Conservation (phyloP, 30 jellyfish, hydroid and myxozoan species). For the Catostylus mosaicus region DNA sequence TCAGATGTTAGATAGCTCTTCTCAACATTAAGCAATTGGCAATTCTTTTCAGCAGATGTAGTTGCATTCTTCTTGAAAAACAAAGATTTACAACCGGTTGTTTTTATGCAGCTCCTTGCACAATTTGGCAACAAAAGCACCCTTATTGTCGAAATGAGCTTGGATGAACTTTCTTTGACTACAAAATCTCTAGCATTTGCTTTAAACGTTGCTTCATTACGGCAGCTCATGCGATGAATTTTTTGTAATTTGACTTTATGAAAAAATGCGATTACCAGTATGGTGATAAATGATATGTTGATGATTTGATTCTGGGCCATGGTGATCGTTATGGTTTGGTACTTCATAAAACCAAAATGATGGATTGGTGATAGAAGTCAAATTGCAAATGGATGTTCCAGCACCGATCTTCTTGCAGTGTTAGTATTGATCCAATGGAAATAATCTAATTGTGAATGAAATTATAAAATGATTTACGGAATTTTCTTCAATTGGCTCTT, state of each 20-base stretch:
- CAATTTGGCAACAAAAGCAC: background rate
- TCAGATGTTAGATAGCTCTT: background rate
- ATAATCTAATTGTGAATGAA: no score
- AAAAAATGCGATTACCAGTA: background rate
- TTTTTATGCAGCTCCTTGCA: constrained; percentile 6
- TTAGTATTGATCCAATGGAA: no score
- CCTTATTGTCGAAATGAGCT: background rate
- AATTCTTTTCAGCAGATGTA: background rate
- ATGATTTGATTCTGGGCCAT: background rate
- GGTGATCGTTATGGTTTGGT: background rate
- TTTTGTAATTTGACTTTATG: background rate
- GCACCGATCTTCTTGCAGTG: no score
- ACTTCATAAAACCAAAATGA: no score
- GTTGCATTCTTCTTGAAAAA: background rate
- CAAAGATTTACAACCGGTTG: background rate
- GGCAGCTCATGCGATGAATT: constrained; percentile 3
- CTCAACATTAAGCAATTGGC: background rate
- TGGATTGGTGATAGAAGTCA: no score
- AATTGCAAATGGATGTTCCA: no score
- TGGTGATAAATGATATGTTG: background rate
- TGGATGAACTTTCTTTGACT: background rate
- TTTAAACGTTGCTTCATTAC: constrained; percentile 7
- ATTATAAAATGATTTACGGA: no score
- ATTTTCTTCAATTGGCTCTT: no score
- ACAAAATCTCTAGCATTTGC: background rate